phyloP scores from a whole-genome alignment of 2,113 vertebrate genomes.

The Cyprinodon tularosa region DNA sequence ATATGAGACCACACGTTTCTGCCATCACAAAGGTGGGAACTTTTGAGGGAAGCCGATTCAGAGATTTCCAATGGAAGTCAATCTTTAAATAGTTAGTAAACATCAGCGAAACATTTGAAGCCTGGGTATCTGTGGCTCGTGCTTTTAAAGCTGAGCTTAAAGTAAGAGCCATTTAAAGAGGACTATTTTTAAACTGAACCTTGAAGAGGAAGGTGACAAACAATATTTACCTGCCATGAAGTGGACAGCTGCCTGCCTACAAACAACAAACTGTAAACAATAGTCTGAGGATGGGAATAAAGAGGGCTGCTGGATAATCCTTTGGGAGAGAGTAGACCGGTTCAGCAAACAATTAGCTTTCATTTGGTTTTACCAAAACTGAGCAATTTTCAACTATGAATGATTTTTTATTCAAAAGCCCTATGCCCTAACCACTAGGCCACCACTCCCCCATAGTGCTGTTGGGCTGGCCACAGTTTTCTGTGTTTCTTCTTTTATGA shows the following conservation, averaged over 20 bases:
- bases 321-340: neutral
- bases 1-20: conserved; percentile 1
- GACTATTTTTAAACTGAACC: conserved; percentile 52
- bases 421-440: too few relatives aligned
- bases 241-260: conserved; percentile 40
- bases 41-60: conserved; percentile 16
- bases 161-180: conserved; percentile 4
- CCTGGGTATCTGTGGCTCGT: conserved; percentile 18
- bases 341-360: neutral
- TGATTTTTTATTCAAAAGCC: too few relatives aligned
- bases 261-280: neutral
- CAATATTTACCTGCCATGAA: conserved; percentile 53
- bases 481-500: too few relatives aligned
- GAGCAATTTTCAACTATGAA: neutral
- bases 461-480: too few relatives aligned
- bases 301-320: neutral
- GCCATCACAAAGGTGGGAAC: conserved; percentile 38
- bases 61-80: conserved; percentile 20
- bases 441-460: too few relatives aligned
- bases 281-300: conserved; percentile 8
- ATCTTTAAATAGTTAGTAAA: conserved; percentile 33
- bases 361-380: neutral
- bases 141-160: conserved; percentile 26
- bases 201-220: conserved; percentile 37
- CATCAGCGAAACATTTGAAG: conserved; percentile 27